Evolutionary conservation across 2,797 vertebrate genomes (phyloP), one percentile per base, ranked within the genome.

Genomic region (Tamandua tetradactyla): DNA sequence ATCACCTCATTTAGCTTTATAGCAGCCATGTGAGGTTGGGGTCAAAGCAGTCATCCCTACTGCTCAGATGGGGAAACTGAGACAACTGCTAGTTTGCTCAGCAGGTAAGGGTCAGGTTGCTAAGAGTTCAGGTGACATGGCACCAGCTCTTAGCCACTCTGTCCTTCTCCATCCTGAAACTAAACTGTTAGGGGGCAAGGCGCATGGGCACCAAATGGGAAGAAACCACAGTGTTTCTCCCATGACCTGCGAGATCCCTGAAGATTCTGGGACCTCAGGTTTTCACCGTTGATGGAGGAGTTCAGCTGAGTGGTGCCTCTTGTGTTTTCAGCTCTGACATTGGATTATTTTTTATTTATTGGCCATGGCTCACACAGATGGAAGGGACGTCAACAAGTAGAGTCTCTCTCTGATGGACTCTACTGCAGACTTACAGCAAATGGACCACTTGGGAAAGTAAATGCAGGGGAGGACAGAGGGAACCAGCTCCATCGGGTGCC

Each of bases 181-280:
- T 3, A 76, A 55, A 40, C 15, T 35, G 10, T 3, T 7, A 2
- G 11, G 4, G 3, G 52, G 6, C 5, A 30, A 47, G 69, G 55
- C 18, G 18, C 55, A 47, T 9, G 47, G 4, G 25, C 75, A 23
- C 12, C 0, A 17, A 23, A 6, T 25, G 13, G 27, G 42, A 5
- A 55, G 37, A 35, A n/a, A 7, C 2, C 4, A 10, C 9, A 11
- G 0, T 4, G n/a, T 37, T 32, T 74, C 13, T 13, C 7, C 35
- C 17, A 23, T 20, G 59, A 40, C 40, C 40, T 12, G 14, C 4
- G 52, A 57, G 57, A 22, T n/a, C 42, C 64, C 64, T 42, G 3
- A 44, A 10, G 17, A 32, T 25, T 30, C 81, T 47, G 42, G 27
- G 37, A 32, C 37, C 55, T 84, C 32, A 10, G 20, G 32, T 32